phyloP scores from a whole-genome alignment of 2,888 invertebrate species.

The Orthosia cruda region DNA sequence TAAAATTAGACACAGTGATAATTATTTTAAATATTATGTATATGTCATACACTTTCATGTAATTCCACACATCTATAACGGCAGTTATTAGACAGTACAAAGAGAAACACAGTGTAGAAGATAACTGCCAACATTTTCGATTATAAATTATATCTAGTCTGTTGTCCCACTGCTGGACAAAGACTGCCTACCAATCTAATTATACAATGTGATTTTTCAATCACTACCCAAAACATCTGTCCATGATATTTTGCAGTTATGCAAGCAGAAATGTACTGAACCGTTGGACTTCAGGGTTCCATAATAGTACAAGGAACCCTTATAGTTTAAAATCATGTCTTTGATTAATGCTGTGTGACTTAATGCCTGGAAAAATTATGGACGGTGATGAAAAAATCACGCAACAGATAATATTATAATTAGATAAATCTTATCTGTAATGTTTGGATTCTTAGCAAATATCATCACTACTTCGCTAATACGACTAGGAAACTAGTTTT shows the following conservation, averaged over 20 bases:
- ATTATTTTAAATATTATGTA: constrained; percentile 20
- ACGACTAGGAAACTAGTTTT: neutral
- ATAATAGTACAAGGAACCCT: no score
- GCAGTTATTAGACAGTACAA: neutral
- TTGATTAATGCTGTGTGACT: no score
- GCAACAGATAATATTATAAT: neutral
- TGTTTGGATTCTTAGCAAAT: neutral
- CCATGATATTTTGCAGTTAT: no score
- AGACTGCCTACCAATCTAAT: no score
- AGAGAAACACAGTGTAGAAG: neutral
- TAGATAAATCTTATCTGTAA: neutral
- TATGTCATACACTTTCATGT: constrained; percentile 36
- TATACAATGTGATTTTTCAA: no score
- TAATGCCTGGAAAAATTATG: no score
- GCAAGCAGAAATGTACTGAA: no score
- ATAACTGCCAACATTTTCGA: neutral
- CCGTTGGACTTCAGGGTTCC: no score
- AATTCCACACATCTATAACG: neutral
- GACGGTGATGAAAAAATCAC: no score
- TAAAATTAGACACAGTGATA: neutral
- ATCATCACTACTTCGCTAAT: constrained; percentile 7
- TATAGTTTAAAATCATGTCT: no score
- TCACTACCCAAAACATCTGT: no score
- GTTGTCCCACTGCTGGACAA: neutral
- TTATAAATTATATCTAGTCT: neutral